phyloP scores from a whole-genome alignment of 2,888 invertebrate genomes.

The Hirudinaria manillensis region DNA sequence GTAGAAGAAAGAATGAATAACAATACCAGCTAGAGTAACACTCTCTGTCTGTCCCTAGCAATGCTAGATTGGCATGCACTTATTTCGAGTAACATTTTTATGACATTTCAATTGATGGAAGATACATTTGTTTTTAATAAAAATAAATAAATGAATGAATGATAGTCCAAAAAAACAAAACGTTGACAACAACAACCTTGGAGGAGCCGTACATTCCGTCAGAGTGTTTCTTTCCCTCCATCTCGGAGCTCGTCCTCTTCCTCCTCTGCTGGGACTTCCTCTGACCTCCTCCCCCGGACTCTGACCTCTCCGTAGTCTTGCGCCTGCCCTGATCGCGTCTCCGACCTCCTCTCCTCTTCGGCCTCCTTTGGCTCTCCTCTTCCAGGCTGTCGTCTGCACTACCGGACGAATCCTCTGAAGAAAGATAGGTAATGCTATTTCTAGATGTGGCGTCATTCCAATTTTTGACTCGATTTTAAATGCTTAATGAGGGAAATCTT shows the following conservation, averaged over 20 bases:
- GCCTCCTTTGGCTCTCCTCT: slow-evolving; percentile 5
- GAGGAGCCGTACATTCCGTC: not conserved
- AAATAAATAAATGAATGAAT: too few relatives aligned
- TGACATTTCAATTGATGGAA: too few relatives aligned
- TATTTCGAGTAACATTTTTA: too few relatives aligned
- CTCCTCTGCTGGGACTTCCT: slow-evolving; percentile 8
- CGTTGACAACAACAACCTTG: not conserved
- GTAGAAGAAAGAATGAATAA: too few relatives aligned
- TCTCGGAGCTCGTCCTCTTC: slow-evolving; percentile 21
- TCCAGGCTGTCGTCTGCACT: slow-evolving; percentile 21
- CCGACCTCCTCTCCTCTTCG: not conserved
- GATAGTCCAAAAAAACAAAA: not conserved
- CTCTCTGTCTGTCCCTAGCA: too few relatives aligned
- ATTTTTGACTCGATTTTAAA: too few relatives aligned
- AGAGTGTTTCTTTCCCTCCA: slow-evolving; percentile 6
- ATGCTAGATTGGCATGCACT: too few relatives aligned
- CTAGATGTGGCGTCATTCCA: too few relatives aligned
- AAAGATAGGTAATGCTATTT: not conserved
- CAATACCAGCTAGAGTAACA: too few relatives aligned
- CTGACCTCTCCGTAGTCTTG: not conserved
- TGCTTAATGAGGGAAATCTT: too few relatives aligned
- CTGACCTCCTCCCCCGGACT: slow-evolving; percentile 3
- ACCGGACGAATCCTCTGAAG: slow-evolving; percentile 24
- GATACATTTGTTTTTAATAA: too few relatives aligned
- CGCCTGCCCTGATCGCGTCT: slow-evolving; percentile 3